phyloP scores from a whole-genome alignment of 1,140 invertebrate genomes.

The Wiebesia pumilae region DNA sequence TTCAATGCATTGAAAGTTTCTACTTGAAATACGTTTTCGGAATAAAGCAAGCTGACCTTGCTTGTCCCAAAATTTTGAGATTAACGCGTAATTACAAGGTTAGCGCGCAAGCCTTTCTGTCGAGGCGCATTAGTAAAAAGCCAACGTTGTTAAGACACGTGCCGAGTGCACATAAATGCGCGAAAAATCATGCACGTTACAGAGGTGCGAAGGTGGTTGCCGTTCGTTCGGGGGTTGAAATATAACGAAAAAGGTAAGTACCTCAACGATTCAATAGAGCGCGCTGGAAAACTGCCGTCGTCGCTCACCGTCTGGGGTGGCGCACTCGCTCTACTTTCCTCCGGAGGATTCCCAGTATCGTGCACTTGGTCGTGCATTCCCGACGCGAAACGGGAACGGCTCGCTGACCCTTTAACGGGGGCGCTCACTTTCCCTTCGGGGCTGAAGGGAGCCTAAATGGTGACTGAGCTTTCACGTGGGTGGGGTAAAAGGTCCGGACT shows the following conservation, averaged over 20 bases:
- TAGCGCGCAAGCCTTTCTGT: no score
- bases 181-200: neutral
- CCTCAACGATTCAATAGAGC: slow-evolving; percentile 40
- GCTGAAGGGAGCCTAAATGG: neutral
- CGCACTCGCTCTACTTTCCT: neutral
- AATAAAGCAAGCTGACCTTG: no score
- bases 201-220: slow-evolving; percentile 35
- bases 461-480: neutral
- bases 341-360: neutral
- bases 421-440: neutral
- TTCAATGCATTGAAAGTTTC: no score
- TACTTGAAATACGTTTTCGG: no score
- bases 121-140: no score
- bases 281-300: slow-evolving; percentile 21
- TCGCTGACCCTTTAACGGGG: neutral
- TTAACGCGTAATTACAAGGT: no score
- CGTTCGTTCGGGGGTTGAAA: slow-evolving; percentile 17
- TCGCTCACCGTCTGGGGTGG: neutral
- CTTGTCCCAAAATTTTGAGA: no score
- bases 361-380: neutral
- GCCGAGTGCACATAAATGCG: no score
- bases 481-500: neutral
- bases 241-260: slow-evolving; percentile 20
- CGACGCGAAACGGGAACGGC: no score
- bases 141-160: no score